These are phyloP conservation scores for Semibalanus balanoides DNA, from an alignment of 1,140 invertebrate species.

Conservation along the genomic window DNA sequence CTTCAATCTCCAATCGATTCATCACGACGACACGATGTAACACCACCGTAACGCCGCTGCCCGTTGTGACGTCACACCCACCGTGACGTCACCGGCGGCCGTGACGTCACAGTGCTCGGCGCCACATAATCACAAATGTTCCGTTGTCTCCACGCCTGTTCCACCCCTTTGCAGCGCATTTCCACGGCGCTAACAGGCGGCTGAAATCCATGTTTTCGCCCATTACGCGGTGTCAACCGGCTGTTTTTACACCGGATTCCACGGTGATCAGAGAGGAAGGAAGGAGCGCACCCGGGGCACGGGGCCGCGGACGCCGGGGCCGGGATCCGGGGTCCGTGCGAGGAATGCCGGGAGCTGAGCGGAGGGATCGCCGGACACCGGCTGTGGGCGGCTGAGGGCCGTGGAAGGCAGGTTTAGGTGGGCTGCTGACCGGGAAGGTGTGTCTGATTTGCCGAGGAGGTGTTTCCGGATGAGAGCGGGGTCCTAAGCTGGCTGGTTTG, in stretches of 20 bases:
- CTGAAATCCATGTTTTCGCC: background rate
- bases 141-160: background rate
- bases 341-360: background rate
- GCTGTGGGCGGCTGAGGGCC: background rate
- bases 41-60: background rate
- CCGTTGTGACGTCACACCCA: too few relatives aligned
- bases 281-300: too few relatives aligned
- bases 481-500: too few relatives aligned
- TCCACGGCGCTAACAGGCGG: background rate
- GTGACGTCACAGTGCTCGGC: background rate
- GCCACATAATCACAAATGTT: background rate
- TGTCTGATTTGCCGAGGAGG: too few relatives aligned
- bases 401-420: too few relatives aligned
- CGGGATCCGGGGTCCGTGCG: background rate
- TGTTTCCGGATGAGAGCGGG: too few relatives aligned
- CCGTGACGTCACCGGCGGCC: background rate
- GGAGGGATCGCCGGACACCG: background rate
- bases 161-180: background rate
- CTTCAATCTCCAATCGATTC: too few relatives aligned
- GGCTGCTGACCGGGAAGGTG: too few relatives aligned
- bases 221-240: background rate
- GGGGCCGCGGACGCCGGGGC: too few relatives aligned
- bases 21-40: too few relatives aligned
- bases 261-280: background rate
- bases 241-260: background rate